These are phyloP conservation scores for Halesus radiatus DNA, from an alignment of 1,140 invertebrate species.

Conservation along the genomic window DNA sequence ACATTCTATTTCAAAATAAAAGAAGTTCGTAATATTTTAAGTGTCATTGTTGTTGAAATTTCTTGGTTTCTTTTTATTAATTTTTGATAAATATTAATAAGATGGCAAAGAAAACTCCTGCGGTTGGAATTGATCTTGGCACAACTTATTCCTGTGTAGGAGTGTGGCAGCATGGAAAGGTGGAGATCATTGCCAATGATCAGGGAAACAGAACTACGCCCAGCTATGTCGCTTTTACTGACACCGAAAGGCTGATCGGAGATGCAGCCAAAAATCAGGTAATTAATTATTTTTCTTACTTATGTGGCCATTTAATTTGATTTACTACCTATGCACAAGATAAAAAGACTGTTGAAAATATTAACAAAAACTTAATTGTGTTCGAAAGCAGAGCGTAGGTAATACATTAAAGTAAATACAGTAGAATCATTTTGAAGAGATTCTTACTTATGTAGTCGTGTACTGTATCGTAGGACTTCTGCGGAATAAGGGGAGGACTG, in stretches of 20 bases:
- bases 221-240: constrained; percentile 92
- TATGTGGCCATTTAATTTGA: neutral
- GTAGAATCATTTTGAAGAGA: no score
- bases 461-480: no score
- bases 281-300: constrained; percentile 2
- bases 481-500: no score
- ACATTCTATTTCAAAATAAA: neutral
- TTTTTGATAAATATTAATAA: constrained; percentile 25
- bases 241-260: constrained; percentile 88
- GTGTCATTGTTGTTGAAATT: neutral
- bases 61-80: neutral
- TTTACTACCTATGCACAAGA: no score
- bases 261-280: constrained; percentile 87
- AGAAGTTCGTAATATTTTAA: neutral
- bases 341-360: no score
- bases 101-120: constrained; percentile 67
- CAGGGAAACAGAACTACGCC: constrained; percentile 93
- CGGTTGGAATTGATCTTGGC: constrained; percentile 82
- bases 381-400: no score
- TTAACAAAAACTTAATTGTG: no score
- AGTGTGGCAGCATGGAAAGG: constrained; percentile 86
- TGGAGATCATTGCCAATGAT: constrained; percentile 94
- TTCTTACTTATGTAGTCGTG: no score
- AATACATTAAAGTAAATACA: no score
- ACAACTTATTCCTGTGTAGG: constrained; percentile 87